A percentile compares a stretch with the other conserved stretches of the same genome.
Evolutionary conservation across 2,888 invertebrate genomes (phyloP).

Genomic region (Meghimatium bilineatum): DNA sequence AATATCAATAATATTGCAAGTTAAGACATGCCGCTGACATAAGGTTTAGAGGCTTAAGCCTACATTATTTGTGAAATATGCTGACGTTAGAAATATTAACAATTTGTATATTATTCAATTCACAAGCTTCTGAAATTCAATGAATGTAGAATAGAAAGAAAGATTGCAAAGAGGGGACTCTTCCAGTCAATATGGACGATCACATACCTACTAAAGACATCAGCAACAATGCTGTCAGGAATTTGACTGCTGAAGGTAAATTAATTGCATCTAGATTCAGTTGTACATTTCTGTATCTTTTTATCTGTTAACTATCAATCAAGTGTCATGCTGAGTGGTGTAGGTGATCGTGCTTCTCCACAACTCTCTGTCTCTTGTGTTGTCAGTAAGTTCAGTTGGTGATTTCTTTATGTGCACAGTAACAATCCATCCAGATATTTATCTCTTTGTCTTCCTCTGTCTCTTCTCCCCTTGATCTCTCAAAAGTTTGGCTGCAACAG

Average conservation of each 20-base stretch:
- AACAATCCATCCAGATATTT: too few species aligned
- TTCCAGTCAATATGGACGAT: constrained; percentile 44
- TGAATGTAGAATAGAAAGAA: not conserved
- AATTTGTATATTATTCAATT: not conserved
- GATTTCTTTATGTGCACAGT: too few species aligned
- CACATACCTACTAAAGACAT: constrained; percentile 52
- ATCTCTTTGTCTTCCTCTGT: too few species aligned
- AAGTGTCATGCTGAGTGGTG: too few species aligned
- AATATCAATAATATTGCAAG: not conserved
- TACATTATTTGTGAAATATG: not conserved
- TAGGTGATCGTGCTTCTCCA: too few species aligned
- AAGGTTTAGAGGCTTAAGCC: not conserved
- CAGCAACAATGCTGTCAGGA: constrained; percentile 52
- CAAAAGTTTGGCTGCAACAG: too few species aligned
- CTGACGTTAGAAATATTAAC: not conserved
- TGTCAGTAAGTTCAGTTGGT: too few species aligned
- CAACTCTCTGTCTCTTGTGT: too few species aligned
- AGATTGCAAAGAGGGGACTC: not conserved
- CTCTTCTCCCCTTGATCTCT: too few species aligned
- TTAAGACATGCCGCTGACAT: not conserved
- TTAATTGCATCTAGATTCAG: too few species aligned
- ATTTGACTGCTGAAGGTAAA: constrained; percentile 39
- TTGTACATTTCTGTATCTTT: not conserved
- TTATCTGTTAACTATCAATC: not conserved
- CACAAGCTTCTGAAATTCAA: not conserved